Percentiles rank a stretch among this genome's conserved stretches.
These are phyloP conservation scores for Hydropsyche tenuis DNA, from an alignment of 1,140 invertebrate genomes.

Conservation along the genomic window DNA sequence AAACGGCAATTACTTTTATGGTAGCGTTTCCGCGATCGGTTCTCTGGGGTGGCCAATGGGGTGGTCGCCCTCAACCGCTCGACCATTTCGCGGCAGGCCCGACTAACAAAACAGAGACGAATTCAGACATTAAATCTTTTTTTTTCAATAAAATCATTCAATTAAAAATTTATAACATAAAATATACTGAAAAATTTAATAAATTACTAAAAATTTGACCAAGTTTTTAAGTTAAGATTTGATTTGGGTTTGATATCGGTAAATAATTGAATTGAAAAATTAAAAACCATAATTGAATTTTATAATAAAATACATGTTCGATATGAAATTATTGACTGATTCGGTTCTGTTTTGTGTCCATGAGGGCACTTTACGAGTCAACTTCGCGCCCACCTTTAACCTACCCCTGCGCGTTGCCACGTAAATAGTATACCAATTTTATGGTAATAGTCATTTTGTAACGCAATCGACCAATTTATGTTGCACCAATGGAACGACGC, in stretches of 20 bases:
- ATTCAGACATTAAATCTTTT: too few relatives aligned
- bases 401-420: slow-evolving; percentile 7
- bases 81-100: slow-evolving; percentile 36
- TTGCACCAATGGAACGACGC: not conserved
- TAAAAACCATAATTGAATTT: too few relatives aligned
- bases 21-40: slow-evolving; percentile 28
- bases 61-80: slow-evolving; percentile 27
- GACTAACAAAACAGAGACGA: too few relatives aligned
- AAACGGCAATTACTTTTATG: slow-evolving; percentile 48
- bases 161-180: too few relatives aligned
- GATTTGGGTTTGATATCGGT: too few relatives aligned
- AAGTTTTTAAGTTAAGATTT: too few relatives aligned
- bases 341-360: too few relatives aligned
- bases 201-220: too few relatives aligned
- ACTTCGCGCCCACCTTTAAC: slow-evolving; percentile 27
- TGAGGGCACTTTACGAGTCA: slow-evolving; percentile 23
- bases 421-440: slow-evolving; percentile 16
- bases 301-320: too few relatives aligned
- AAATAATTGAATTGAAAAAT: too few relatives aligned
- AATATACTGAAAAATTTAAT: too few relatives aligned
- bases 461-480: slow-evolving; percentile 32
- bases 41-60: slow-evolving; percentile 11
- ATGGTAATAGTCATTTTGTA: slow-evolving; percentile 18
- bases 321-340: not conserved
- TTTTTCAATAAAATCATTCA: too few relatives aligned